Evolutionary conservation across 2,888 invertebrate species (phyloP), one percentile per base, ranked within the genome.

Genomic region (Cordilura impudica): DNA sequence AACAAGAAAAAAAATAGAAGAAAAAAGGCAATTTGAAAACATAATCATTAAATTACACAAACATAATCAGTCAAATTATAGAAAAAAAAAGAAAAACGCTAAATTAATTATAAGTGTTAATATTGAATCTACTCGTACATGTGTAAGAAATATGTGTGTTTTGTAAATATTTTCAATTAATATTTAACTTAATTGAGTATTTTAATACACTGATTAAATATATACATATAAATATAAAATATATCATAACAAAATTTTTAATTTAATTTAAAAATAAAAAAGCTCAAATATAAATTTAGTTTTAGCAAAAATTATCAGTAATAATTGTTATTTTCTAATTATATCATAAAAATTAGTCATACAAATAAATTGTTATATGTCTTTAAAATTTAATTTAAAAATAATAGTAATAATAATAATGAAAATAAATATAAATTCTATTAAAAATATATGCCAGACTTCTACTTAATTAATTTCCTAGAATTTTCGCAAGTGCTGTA

Each of bases 51-150:
- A 31, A 18, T 35, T 6, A 18, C 5, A n/a, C 4, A 39, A 12
- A 35, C 51, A 71, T 66, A 66, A 66, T 53, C 45, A 4, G 66
- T 70, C 70, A 76, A 70, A 76, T 70, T 70, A 76, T 51, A 49
- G 6, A 47, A 47, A 8, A 4, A 51, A 4, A 23, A 63, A 63
- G 49, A 12, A 45, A 18, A 43, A 21, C 2, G 6, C 0, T 0
- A 43, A 43, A 43, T 14, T 0, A 43, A 43, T 6, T 12, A 43
- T 6, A 43, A 2, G 14, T 7, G 6, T 43, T 14, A 2, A n/a
- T 43, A 43, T 43, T 14, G 14, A 16, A 16, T 43, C 14, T n/a
- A 43, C 6, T 43, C 14, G 2, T 35, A 35, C 8, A 35, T 35
- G n/a, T 35, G 10, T 12, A 45, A 31, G 3, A 31, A 45, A 26